Conservation (phyloP, 2,888 invertebrate genomes). For the Caenorhabditis becei region DNA sequence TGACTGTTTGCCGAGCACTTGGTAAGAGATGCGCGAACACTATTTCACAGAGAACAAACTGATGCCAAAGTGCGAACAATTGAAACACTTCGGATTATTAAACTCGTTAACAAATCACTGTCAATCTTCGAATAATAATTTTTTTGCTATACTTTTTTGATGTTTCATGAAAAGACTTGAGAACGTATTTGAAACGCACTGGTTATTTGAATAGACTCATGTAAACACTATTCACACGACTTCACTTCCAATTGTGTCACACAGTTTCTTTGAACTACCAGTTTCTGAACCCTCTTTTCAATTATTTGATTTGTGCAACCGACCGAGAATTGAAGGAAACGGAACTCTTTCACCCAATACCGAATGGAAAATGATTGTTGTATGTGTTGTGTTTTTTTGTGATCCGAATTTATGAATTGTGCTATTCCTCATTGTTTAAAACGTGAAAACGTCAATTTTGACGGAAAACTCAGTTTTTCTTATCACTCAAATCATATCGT, state of each 20-base stretch:
- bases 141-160: no score
- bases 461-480: neutral
- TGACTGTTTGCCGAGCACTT: conserved; percentile 50
- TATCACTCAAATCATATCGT: conserved; percentile 27
- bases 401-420: neutral
- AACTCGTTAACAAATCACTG: no score
- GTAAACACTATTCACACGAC: neutral
- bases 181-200: no score
- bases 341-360: no score
- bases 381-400: neutral
- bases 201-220: neutral
- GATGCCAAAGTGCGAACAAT: conserved; percentile 26
- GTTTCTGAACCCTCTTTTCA: neutral
- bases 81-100: no score
- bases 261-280: conserved; percentile 6
- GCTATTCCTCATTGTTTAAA: neutral
- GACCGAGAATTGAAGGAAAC: no score
- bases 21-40: conserved; percentile 54
- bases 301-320: no score
- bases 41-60: conserved; percentile 42
- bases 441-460: neutral
- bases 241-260: neutral
- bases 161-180: no score
- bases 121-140: no score
- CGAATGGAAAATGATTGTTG: neutral